Evolutionary conservation across 2,113 vertebrate species (phyloP).

Genomic region (Hippocampus comes): DNA sequence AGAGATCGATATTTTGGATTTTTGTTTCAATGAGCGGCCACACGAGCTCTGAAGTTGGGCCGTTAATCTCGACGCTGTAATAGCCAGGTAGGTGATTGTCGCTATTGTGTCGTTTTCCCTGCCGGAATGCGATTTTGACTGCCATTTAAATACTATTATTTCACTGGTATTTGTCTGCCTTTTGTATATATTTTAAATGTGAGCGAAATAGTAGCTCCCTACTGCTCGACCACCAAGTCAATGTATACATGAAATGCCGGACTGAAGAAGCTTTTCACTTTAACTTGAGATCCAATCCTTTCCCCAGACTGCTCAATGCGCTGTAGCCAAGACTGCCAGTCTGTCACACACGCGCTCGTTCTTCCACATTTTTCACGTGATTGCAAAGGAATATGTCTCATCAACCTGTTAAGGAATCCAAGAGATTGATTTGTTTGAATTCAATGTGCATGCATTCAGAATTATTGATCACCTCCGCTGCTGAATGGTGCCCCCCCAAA

Average conservation of each 20-base stretch:
- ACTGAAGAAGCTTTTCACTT: slow-evolving; percentile 7
- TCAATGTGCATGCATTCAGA: background rate
- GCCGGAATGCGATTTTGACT: background rate
- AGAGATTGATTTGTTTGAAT: background rate
- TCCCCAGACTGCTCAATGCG: slow-evolving; percentile 65
- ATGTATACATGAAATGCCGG: background rate
- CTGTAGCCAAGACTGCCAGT: slow-evolving; percentile 58
- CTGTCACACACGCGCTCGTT: slow-evolving; percentile 37
- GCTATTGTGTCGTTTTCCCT: background rate
- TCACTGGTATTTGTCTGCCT: background rate
- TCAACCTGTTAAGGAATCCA: background rate
- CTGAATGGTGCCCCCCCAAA: background rate
- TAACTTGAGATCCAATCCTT: slow-evolving; percentile 42
- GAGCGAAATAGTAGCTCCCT: no score
- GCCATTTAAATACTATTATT: no score
- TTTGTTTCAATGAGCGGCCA: slow-evolving; percentile 52
- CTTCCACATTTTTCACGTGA: background rate
- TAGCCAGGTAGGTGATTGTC: slow-evolving; percentile 50
- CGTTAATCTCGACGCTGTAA: slow-evolving; percentile 32
- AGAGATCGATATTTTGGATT: slow-evolving; percentile 51
- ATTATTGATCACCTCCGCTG: background rate
- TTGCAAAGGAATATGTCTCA: background rate
- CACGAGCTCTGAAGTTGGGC: slow-evolving; percentile 45
- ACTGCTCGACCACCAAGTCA: background rate
- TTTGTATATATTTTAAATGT: background rate